Evolutionary conservation across 2,888 invertebrate genomes (phyloP), one percentile per base, ranked within the genome.

Genomic region (Coleophora deauratella): DNA sequence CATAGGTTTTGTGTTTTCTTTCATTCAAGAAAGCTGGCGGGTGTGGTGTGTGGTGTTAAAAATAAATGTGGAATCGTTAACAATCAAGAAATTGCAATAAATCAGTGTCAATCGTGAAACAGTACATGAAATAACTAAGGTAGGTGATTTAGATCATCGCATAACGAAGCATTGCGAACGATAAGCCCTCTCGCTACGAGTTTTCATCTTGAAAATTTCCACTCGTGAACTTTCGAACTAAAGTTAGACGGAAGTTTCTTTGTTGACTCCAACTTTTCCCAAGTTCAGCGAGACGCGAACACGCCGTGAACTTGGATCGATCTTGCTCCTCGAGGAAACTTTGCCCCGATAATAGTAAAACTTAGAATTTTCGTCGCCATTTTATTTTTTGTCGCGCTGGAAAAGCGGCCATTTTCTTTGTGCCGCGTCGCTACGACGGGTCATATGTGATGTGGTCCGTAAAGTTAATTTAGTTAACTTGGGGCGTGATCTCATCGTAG

Each of bases 321-420:
- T 50, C 60, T 56, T 58, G 54, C 59, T 61, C 69, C 64, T 59
- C 56, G 58, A 59, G 72, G 72, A 78, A 81, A 81, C 69, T 79
- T 80, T 64, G 66, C 54, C 54, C 77, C 77, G 82, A 72, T 84
- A 84, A 84, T 81, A 81, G 82, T 84, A 75, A 82, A 82, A 84
- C 78, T 85, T 85, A 75, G 84, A 79, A 85, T 86, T 86, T 86
- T 86, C 86, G 86, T 86, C 86, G 86, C 86, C 86, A 86, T 86
- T 86, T 86, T 86, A 86, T 82, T 86, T 86, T 86, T 86, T 86
- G 85, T 85, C 82, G 84, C 74, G 86, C 84, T 86, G 86, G 86
- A 86, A 86, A 86, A 86, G 86, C 86, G 86, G 86, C 86, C 86
- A 86, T 86, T 86, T 86, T 86, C 86, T 86, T 84, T 84, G 80